Percentiles rank a stretch among this genome's conserved stretches.
Conservation (phyloP, 1,140 invertebrate genomes). For the Drosophila grimshawi region DNA sequence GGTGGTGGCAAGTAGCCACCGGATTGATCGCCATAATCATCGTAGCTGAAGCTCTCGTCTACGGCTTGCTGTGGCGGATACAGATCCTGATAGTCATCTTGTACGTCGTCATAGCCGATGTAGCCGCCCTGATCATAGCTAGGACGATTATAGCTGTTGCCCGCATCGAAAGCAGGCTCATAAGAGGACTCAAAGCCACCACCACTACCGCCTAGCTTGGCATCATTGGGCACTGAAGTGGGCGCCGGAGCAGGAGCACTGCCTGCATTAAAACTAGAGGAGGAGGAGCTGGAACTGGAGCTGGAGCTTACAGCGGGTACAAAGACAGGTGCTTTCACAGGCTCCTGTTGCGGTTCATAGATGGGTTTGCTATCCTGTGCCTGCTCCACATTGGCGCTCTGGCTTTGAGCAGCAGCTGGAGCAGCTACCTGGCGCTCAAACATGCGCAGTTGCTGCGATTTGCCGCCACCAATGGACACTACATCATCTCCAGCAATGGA, state of each 20-base stretch:
- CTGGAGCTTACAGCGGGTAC: constrained; percentile 18
- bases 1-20: constrained; percentile 70
- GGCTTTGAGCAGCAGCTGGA: constrained; percentile 44
- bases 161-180: constrained; percentile 36
- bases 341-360: constrained; percentile 51
- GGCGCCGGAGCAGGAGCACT: constrained; percentile 14
- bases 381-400: constrained; percentile 61
- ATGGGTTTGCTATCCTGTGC: constrained; percentile 59
- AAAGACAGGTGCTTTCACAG: constrained; percentile 27
- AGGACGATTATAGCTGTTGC: constrained; percentile 64
- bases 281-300: not conserved
- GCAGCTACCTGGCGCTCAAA: constrained; percentile 78
- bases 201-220: constrained; percentile 16
- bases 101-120: constrained; percentile 61
- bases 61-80: constrained; percentile 64
- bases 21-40: constrained; percentile 63
- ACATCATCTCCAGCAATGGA: constrained; percentile 44
- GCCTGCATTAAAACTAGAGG: not conserved
- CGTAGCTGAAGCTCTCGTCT: constrained; percentile 62
- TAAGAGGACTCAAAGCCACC: constrained; percentile 34
- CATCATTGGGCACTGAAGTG: constrained; percentile 31
- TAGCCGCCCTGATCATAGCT: constrained; percentile 61
- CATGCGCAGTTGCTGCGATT: constrained; percentile 63
- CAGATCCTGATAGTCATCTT: constrained; percentile 72
- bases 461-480: constrained; percentile 48